Conservation (phyloP, 2,113 vertebrate genomes). For the Ammodytes dubius region DNA sequence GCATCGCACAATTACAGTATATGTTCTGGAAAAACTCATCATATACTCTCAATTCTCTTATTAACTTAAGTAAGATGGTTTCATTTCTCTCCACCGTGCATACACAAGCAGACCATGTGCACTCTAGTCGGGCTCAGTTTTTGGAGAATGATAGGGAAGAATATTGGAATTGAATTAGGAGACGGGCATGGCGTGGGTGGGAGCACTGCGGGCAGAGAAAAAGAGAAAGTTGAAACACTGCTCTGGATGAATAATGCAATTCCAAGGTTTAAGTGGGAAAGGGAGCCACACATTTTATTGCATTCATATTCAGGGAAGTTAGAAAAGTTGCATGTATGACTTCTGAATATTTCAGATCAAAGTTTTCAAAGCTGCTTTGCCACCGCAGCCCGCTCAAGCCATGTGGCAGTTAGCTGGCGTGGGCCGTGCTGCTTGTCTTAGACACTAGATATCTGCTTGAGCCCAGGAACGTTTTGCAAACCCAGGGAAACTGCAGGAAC, state of each 20-base stretch:
- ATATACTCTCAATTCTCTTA: neutral
- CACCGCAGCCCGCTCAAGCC: slow-evolving; percentile 43
- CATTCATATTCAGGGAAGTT: slow-evolving; percentile 64
- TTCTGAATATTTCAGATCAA: slow-evolving; percentile 74
- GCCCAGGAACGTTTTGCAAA: slow-evolving; percentile 51
- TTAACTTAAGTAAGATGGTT: neutral
- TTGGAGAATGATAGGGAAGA: slow-evolving; percentile 45
- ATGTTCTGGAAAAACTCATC: neutral
- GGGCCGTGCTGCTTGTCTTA: slow-evolving; percentile 41
- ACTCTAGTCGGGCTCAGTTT: slow-evolving; percentile 29
- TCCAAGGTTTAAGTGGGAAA: slow-evolving; percentile 64
- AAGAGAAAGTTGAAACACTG: slow-evolving; percentile 71
- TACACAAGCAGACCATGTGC: neutral
- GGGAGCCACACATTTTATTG: slow-evolving; percentile 61
- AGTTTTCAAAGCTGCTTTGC: slow-evolving; percentile 63
- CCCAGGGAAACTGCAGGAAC: slow-evolving; percentile 46
- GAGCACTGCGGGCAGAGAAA: slow-evolving; percentile 50
- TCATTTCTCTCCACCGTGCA: slow-evolving; percentile 26
- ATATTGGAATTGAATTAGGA: slow-evolving; percentile 67
- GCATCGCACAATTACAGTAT: neutral
- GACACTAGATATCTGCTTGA: slow-evolving; percentile 57
- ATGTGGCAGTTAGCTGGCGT: slow-evolving; percentile 44
- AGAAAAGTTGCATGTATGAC: slow-evolving; percentile 64
- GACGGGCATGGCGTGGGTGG: slow-evolving; percentile 64
- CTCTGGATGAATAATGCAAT: slow-evolving; percentile 82